Percentiles rank a stretch among this genome's conserved stretches.
Conservation (phyloP, 2,888 invertebrate species). For the Morpho helenor region DNA sequence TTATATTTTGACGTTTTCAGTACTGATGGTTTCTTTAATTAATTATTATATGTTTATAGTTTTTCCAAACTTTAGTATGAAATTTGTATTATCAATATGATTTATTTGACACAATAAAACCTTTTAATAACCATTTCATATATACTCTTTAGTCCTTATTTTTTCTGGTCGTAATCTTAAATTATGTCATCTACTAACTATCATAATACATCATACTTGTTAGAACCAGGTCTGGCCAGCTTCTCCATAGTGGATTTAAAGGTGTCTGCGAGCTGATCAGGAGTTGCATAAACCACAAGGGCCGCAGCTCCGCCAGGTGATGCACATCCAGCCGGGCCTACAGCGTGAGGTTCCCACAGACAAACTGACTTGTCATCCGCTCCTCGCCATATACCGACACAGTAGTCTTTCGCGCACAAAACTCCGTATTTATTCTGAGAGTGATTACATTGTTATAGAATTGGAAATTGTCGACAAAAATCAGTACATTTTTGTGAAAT, state of each 20-base stretch:
- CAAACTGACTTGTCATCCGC: slow-evolving; percentile 43
- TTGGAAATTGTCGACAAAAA: neutral
- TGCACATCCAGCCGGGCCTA: slow-evolving; percentile 49
- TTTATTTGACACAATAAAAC: no score
- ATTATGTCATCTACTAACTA: no score
- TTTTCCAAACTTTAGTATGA: no score
- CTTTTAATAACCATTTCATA: no score
- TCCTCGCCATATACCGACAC: slow-evolving; percentile 47
- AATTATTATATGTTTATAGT: no score
- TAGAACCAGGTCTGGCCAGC: slow-evolving; percentile 45
- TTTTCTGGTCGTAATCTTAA: no score
- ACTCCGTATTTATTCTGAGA: slow-evolving; percentile 54
- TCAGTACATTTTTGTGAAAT: no score
- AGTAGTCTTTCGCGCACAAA: slow-evolving; percentile 53
- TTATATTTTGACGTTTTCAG: no score
- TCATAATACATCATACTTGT: slow-evolving; percentile 36
- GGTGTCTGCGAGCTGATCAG: slow-evolving; percentile 49
- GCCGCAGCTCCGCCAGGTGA: slow-evolving; percentile 54
- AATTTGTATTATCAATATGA: no score
- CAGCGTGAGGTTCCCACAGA: slow-evolving; percentile 61
- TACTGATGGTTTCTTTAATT: no score
- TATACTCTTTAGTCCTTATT: no score
- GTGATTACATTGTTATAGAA: neutral
- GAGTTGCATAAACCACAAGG: slow-evolving; percentile 40
- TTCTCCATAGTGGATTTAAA: slow-evolving; percentile 45